Base-by-base conservation (phyloP, 2,888 invertebrate species). In the Entomobrya multifasciata region DNA sequence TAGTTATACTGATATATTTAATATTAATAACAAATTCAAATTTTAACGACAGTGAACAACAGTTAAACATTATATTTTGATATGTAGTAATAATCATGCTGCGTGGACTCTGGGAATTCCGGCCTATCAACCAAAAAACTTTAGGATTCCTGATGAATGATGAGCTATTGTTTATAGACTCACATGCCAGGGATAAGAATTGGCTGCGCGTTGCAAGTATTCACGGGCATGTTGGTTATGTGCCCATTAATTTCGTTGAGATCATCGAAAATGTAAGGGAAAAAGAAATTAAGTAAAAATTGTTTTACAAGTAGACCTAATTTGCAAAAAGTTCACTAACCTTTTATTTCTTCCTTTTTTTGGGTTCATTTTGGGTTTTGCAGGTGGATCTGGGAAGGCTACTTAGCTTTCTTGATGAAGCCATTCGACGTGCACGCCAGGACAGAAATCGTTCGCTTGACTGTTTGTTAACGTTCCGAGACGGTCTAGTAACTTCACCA, bases 221-320 rank as follows among this genome's bases (percentile, higher is more conserved):
- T 74, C 86, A 89, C 36, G 92, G 92, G 65, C 90, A 90, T 62
- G 88, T 92, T 11, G 92, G 92, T 70, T 91, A 91, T 47, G 91
- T 92, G n/a, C 92, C 92, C 0, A 91, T 91, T 13, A 91, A 92
- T 36, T 92, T 92, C 80, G 91, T 92, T n/a, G 88, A 88, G 22
- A 88, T 89, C 1, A 79, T 88, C 25, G 74, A 87, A 27, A 88
- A 89, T 22, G 79, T 36, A 36, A 36, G 36, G 36, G 8, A 36
- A 30, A 5, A 27, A 47, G 20, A 15, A 15, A 15, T 67, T 27
- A 11, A 30, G 11, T 27, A 6, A 30, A 17, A 13, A 62, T n/a
- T 77, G 25, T 57, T 57, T 78, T 22, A 10, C 25, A 44, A n/a
- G n/a, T n/a, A n/a, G n/a, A n/a, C n/a, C n/a, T n/a, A n/a, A n/a